Evolutionary conservation across 2,797 vertebrate species (phyloP).

Genomic region (Chrysocyon brachyurus): DNA sequence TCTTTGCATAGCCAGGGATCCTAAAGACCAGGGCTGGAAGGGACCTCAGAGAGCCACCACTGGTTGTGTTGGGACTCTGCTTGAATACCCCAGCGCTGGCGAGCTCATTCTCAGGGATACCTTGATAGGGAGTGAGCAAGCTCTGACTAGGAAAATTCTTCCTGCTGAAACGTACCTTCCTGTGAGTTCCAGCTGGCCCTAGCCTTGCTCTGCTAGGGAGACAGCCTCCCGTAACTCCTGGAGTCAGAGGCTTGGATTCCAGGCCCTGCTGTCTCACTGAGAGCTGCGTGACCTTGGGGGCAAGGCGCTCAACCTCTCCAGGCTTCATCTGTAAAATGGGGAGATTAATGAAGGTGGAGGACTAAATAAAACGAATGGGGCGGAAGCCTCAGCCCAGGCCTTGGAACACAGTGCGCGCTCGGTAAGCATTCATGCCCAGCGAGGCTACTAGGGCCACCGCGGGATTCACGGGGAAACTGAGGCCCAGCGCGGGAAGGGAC

Average conservation of each 20-base stretch:
- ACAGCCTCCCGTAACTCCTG: neutral
- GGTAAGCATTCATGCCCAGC: neutral
- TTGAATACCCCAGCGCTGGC: neutral
- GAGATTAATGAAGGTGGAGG: neutral
- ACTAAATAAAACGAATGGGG: neutral
- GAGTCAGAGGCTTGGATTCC: neutral
- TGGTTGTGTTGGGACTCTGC: neutral
- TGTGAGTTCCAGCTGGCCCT: neutral
- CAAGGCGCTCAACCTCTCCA: neutral
- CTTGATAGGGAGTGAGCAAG: neutral
- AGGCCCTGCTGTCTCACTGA: neutral
- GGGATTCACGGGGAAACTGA: slow-evolving; percentile 44
- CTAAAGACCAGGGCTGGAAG: neutral
- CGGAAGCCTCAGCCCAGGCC: neutral
- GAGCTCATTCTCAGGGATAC: neutral
- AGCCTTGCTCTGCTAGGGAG: neutral
- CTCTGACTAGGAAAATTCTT: neutral
- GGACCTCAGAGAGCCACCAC: neutral
- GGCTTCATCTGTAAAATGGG: slow-evolving; percentile 2
- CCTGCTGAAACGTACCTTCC: neutral
- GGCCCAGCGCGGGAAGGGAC: neutral
- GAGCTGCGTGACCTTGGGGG: neutral
- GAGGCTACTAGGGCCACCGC: neutral
- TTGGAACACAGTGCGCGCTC: neutral
- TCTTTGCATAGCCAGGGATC: neutral